Base-by-base conservation (phyloP, 1,140 invertebrate species). In the Drosophila erecta region DNA sequence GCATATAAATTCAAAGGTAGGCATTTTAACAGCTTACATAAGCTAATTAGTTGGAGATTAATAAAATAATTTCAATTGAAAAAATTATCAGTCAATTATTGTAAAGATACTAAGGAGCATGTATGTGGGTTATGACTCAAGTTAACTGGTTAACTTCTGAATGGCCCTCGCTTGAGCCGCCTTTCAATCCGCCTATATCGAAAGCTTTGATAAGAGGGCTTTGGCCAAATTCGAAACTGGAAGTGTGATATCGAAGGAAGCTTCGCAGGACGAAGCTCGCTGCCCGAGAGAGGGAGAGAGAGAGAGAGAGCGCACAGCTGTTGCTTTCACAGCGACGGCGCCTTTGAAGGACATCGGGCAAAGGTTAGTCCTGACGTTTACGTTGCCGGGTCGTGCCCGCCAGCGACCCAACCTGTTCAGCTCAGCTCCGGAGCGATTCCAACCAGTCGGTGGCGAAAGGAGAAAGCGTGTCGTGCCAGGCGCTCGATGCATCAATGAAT, bases 281-380 rank as follows among this genome's bases (percentile, higher is more conserved):
- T 27, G 55, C 33, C 17, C 46, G 15, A 30, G 70, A 80, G 61
- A 83, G 80, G 66, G 83, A 24, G 15, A 79, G 15, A 10, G 70
- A 80, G 15, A 30, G 70, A 80, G 61, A 83, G 80, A 66, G 83
- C 84, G 84, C 83, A 86, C 83, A 86, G 83, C 83, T 86, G 83
- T 86, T 86, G 83, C 83, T 86, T 86, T 86, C 83, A 86, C 83
- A 87, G 84, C 75, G 84, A 86, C 83, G 81, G 79, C 83, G 83
- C 83, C 84, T 83, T 83, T 86, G 83, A 87, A 86, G 83, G 83
- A 86, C 83, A 89, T 72, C 83, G 79, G 84, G 60, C 79, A 86
- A 86, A 86, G 83, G 83, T 86, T 86, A 86, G 83, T 86, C 84
- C 79, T 86, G 83, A 86, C 83, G 83, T 89, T 86, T 87, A 86